Evolutionary conservation across 2,113 vertebrate species (phyloP), one percentile per base, ranked within the genome.

Genomic region (Pantherophis guttatus): DNA sequence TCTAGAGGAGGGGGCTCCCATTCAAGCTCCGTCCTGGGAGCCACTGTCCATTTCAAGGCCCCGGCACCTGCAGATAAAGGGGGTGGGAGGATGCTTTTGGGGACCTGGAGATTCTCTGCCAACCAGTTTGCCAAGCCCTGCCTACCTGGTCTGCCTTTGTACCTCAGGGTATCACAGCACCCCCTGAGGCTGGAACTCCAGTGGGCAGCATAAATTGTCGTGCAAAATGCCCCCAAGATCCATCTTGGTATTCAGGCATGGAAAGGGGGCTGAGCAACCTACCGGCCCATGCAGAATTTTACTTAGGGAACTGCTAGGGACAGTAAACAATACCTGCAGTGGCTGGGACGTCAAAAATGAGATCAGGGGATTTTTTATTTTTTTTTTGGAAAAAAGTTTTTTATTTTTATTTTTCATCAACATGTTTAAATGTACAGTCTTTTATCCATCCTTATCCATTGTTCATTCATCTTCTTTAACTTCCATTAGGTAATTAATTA

Each of bases 261-360:
- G 29, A 19, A 39, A 39, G 33, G 39, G n/a, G 75, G 75, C 15
- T 39, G 39, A 44, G 39, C 75, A 85, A 39, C 19, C 9, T 2
- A 13, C n/a, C 15, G 26, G 12, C 75, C 29, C 33, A 1, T 5
- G n/a, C 75, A 81, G 75, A 81, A 81, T 86, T 57, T 55, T 26
- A 87, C 0, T 0, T 54, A 89, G 87, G 0, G 1, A 70, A 24
- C 54, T 52, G 21, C 91, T 70, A 65, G 92, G 93, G 94, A 89
- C 33, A 0, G 0, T 52, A 12, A 0, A 0, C 91, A 58, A 21
- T n/a, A 33, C 53, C 0, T 13, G 90, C 55, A 70, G 48, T 2
- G 15, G 62, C 0, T 0, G 17, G 8, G 48, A 87, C 88, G 39
- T 0, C 33, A 90, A 50, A 55, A 26, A 44, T 12, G 88, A 93